phyloP scores from a whole-genome alignment of 1,140 invertebrate genomes.

The Polypedilum vanderplanki region DNA sequence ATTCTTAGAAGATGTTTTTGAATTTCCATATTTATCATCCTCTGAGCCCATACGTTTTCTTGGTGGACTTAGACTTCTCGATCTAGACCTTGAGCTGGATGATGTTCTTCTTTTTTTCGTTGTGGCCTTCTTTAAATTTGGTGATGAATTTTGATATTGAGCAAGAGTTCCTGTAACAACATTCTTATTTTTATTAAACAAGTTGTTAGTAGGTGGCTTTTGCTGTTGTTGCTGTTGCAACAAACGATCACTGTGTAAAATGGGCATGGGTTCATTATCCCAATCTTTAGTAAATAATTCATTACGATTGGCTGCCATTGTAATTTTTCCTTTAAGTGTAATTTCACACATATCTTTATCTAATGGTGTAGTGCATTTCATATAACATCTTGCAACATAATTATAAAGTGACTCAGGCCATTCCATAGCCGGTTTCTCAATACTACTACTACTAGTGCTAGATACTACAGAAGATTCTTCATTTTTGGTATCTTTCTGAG shows the following conservation, averaged over 20 bases:
- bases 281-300: constrained; percentile 85
- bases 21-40: constrained; percentile 1
- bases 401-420: constrained; percentile 70
- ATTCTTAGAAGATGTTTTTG: constrained; percentile 36
- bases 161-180: constrained; percentile 43
- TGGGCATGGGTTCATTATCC: constrained; percentile 83
- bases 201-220: constrained; percentile 31
- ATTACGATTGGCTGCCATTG: constrained; percentile 74
- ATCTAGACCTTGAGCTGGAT: not conserved
- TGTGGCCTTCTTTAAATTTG: not conserved
- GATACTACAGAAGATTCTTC: constrained; percentile 36
- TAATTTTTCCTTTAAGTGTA: constrained; percentile 87
- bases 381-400: constrained; percentile 87
- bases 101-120: not conserved
- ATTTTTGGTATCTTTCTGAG: not conserved
- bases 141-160: constrained; percentile 45
- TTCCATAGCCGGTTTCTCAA: constrained; percentile 36
- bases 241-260: constrained; percentile 63
- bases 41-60: not conserved
- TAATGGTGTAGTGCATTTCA: constrained; percentile 74
- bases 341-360: constrained; percentile 93
- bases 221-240: constrained; percentile 35
- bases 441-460: constrained; percentile 37
- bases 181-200: constrained; percentile 31
- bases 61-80: not conserved